Base-by-base conservation (phyloP, 2,888 invertebrate species). In the Catocala sponsa region DNA sequence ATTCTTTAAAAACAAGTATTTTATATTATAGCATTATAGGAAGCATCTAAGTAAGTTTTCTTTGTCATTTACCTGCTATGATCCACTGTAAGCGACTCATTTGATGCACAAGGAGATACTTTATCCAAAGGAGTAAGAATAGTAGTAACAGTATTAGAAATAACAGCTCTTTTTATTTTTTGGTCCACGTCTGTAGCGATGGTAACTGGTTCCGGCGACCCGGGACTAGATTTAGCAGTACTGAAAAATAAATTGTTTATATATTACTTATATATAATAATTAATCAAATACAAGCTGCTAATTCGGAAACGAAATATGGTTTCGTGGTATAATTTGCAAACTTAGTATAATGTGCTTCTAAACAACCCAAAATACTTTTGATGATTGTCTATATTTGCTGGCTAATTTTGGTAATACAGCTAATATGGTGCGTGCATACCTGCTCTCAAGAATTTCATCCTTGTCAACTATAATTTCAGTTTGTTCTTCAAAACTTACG, bases 81-180 rank as follows among this genome's bases (percentile, higher is more conserved):
- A 84, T 97, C 97, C 75, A 97, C 97, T n/a, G 97, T 96, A 69
- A 98, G 90, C 10, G 98, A 98, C 88, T 98, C 98, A 78, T 96
- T 97, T 41, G 98, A 98, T 52, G 97, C 97, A 88, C 97, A 97
- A 6, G 97, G 96, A 5, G 97, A 97, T 32, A 94, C 86, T 76
- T 95, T 95, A 74, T 95, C 92, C 70, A 95, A 91, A 38, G 95
- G 92, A 43, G 91, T 84, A 41, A 91, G 83, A 65, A 82, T 90
- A 52, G 87, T 91, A 12, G 88, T 89, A 0, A 91, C 72, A 65
- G 81, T 91, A 65, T 89, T 93, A 44, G 85, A 81, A 74, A 86
- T 84, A 54, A 85, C 70, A 61, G 86, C 67, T 66, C 82, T 82
- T 80, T 92, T 93, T 7, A 70, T 68, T 81, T 89, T 92, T 70